These are phyloP conservation scores for Austrofundulus limnaeus DNA, from an alignment of 2,113 vertebrate genomes.

Conservation along the genomic window DNA sequence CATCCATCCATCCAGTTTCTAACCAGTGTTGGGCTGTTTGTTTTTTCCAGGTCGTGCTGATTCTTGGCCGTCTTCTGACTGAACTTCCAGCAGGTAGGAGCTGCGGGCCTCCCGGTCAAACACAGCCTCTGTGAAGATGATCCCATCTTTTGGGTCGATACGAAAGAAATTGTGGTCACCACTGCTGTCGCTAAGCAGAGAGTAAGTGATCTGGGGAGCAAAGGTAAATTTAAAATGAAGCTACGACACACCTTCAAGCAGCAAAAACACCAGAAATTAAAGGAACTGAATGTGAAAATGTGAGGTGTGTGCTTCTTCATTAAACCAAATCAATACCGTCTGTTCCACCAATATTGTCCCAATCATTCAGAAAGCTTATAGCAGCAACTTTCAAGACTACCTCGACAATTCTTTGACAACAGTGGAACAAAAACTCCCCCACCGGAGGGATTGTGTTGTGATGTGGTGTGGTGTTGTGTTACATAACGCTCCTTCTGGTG, in stretches of 20 bases:
- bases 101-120: constrained; percentile 88
- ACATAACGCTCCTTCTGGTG: constrained; percentile 9
- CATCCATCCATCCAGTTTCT: background rate
- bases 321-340: constrained; percentile 39
- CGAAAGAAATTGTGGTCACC: constrained; percentile 84
- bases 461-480: constrained; percentile 6
- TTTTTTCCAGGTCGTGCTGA: constrained; percentile 87
- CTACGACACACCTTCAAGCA: constrained; percentile 4
- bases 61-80: constrained; percentile 85
- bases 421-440: constrained; percentile 22
- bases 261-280: constrained; percentile 17
- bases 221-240: constrained; percentile 21
- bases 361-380: constrained; percentile 24
- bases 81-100: constrained; percentile 87
- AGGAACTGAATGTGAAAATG: constrained; percentile 34
- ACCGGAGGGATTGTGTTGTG: constrained; percentile 2
- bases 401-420: constrained; percentile 12
- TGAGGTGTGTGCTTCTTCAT: constrained; percentile 24
- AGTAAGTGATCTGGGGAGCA: constrained; percentile 84
- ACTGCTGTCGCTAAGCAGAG: constrained; percentile 84
- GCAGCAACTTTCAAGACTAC: constrained; percentile 12
- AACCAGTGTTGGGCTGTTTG: constrained; percentile 88
- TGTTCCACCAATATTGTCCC: constrained; percentile 11
- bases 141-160: constrained; percentile 81
- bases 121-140: constrained; percentile 84